Base-by-base conservation (phyloP, 1,140 invertebrate genomes). In the Stenopsyche tienmushanensis region DNA sequence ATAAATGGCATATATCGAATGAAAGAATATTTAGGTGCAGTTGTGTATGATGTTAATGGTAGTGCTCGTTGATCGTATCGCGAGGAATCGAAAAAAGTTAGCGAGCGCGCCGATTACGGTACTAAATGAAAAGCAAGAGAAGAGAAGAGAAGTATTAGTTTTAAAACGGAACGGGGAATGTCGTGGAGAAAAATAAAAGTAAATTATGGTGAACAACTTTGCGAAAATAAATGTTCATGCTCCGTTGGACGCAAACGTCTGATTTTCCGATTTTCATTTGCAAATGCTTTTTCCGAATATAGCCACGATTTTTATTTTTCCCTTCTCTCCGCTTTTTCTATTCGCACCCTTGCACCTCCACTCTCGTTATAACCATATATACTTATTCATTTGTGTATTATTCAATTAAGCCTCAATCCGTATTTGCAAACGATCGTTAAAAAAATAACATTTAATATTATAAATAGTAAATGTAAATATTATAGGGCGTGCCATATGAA, bases 101-200 rank as follows among this genome's bases (percentile, higher is more conserved):
- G 54, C 29, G 29, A 54, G 13, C 20, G 20, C 41, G 60, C 42
- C 50, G 53, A 58, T 53, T 42, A 26, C 62, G 53, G 39, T 20
- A 55, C 23, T 39, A 57, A 55, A 65, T 49, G 52, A 55, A 64
- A 57, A 55, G 53, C 52, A 57, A 65, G 26, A 64, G 39, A 52
- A 47, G 44, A 17, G 39, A 34, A 55, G 23, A 54, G 49, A 59
- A 60, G 67, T 69, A 69, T 69, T 69, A 65, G 67, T 69, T 69
- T 69, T 57, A 65, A 66, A 69, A 63, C 63, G 59, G 59, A 65
- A 65, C 29, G 64, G 52, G 58, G 50, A 67, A 64, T 64, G 55
- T 58, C 57, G 57, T 26, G 17, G 17, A 49, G 53, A 70, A 69
- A 70, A 70, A 70, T 70, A 70, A 70, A 70, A 70, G 64, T 70